Base-by-base conservation (phyloP, 2,797 vertebrate species). In the Leptodactylus fallax region DNA sequence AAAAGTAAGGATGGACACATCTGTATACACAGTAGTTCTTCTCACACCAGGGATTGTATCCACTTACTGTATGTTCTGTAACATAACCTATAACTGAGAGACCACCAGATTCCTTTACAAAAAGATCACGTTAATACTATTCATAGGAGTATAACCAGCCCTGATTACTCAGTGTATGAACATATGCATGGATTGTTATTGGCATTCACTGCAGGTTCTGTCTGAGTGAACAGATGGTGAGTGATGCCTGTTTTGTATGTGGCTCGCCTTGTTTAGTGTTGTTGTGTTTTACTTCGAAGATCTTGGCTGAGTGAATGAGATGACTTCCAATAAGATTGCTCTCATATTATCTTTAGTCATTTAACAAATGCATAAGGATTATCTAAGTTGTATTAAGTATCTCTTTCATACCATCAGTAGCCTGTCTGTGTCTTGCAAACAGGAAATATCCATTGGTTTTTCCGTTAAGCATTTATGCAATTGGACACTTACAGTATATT, bases 241-340 rank as follows among this genome's bases (percentile, higher is more conserved):
- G 81, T 87, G 81, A 82, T 87, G 87, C 81, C 61, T 87, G 81
- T 87, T 87, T 77, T 87, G 81, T 87, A 78, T 56, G 81, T 83
- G 49, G 72, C 80, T 87, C 61, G 60, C 55, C 87, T 87, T 83
- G 87, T 87, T 87, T 83, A 79, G 81, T 82, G 87, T 83, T 87
- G 86, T 87, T 87, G 72, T 87, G 74, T 87, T 87, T 87, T 83
- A 83, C 81, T 83, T 87, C 12, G 65, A 81, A 81, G 79, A 71
- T 78, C 63, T 83, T 87, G 87, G 87, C 87, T 87, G 79, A 74
- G 60, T 36, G 49, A 76, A 81, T 76, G 27, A 45, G 60, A 63
- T 83, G 72, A 83, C 72, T 87, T 87, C 87, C 87, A 87, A 69
- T 79, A 83, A 87, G 87, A 87, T 76, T 87, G 87, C 81, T 79